phyloP scores from a whole-genome alignment of 2,113 vertebrate genomes.

The Phoxinus phoxinus region DNA sequence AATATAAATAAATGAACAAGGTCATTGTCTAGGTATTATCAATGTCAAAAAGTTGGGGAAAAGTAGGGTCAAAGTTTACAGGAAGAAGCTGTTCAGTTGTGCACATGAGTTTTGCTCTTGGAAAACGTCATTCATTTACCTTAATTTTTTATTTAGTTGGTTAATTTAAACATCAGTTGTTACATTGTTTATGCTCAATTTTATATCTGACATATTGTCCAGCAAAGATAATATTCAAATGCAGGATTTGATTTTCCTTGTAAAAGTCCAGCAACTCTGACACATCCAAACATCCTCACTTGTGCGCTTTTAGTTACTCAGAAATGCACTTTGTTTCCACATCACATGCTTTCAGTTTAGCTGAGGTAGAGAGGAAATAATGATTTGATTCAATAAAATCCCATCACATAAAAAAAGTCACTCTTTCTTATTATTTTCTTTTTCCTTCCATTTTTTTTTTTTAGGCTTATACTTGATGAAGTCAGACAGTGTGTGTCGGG shows the following conservation, averaged over 20 bases:
- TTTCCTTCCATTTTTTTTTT: not conserved
- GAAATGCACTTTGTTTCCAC: not conserved
- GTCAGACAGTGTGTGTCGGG: constrained; percentile 19
- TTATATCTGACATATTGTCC: not conserved
- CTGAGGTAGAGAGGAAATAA: not conserved
- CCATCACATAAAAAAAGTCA: not conserved
- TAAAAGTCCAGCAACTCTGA: not conserved
- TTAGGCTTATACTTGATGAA: not conserved
- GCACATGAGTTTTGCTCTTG: not conserved
- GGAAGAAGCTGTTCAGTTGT: not conserved
- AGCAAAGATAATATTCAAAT: not conserved
- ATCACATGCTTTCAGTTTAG: not conserved
- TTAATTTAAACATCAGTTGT: not conserved
- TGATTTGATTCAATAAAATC: not conserved
- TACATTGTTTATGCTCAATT: not conserved
- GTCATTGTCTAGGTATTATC: not conserved
- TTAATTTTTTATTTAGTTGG: not conserved
- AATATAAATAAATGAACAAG: not conserved
- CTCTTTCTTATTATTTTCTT: not conserved
- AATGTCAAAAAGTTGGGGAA: not conserved
- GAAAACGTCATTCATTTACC: not conserved
- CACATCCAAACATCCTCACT: not conserved
- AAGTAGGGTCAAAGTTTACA: not conserved
- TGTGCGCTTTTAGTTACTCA: not conserved
- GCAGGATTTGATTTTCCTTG: not conserved